Base-by-base conservation (phyloP, 1,140 invertebrate species). In the Drosophila eugracilis region DNA sequence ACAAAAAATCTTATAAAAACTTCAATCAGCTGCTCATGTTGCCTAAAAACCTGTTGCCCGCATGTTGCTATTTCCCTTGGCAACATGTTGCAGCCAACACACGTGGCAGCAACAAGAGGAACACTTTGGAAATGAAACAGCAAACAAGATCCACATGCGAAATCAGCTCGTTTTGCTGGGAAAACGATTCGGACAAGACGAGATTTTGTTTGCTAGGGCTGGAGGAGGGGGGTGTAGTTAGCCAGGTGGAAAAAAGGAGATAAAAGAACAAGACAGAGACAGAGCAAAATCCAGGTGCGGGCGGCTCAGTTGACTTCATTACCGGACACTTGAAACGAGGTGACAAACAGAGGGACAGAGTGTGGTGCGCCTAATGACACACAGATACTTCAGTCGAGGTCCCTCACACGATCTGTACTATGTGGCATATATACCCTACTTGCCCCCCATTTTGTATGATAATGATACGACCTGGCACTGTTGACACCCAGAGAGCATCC, bases 251-350 rank as follows among this genome's bases (percentile, higher is more conserved):
- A 32, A 14, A 24, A 17, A 12, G 54, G 54, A 15, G 41, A 22
- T 14, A 28, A 55, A 19, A 10, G n/a, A n/a, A n/a, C n/a, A n/a
- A n/a, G n/a, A n/a, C n/a, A n/a, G n/a, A n/a, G n/a, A n/a, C n/a
- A n/a, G n/a, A n/a, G n/a, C n/a, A 42, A 49, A 37, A 28, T 59
- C 65, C 77, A 73, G 45, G 72, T 86, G 60, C 76, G 78, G 81
- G 73, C 73, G 63, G 57, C 60, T 44, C 62, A 65, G 80, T 85
- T 86, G 80, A 85, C 80, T 85, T 85, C 80, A 85, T 85, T 85
- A 85, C 77, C 71, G 77, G 80, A 84, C 80, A 84, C 80, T 84
- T 66, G 80, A 84, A 75, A 37, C 70, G 69, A 72, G 79, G 65
- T 59, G 58, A 73, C 72, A 77, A 76, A 66, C 73, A 77, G 78